These are phyloP conservation scores for Spodoptera picta DNA, from an alignment of 2,888 invertebrate genomes.

Conservation along the genomic window DNA sequence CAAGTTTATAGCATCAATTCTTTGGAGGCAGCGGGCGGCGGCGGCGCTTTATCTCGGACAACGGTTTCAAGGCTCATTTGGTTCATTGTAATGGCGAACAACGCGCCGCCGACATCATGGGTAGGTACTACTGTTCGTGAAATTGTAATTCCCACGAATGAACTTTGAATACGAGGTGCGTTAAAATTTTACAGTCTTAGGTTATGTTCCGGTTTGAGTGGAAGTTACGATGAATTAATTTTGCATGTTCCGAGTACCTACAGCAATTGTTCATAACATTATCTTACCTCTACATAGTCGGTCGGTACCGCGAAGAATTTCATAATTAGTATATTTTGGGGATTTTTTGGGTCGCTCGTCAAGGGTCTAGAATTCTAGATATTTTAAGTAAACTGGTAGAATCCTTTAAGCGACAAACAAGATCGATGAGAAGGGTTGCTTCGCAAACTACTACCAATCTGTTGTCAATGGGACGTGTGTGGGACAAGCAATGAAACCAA, in stretches of 20 bases:
- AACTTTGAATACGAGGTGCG: conserved; percentile 30
- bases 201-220: conserved; percentile 1
- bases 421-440: neutral
- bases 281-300: no score
- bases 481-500: no score
- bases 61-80: conserved; percentile 71
- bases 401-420: neutral
- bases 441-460: no score
- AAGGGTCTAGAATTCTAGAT: no score
- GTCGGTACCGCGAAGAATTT: no score
- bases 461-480: no score
- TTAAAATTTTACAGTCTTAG: conserved; percentile 14
- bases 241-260: neutral
- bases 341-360: no score
- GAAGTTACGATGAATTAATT: conserved; percentile 2
- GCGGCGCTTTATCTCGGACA: conserved; percentile 62
- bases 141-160: conserved; percentile 55
- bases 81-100: conserved; percentile 57
- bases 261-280: neutral
- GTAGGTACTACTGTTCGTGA: conserved; percentile 43
- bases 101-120: conserved; percentile 51
- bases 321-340: no score
- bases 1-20: conserved; percentile 74
- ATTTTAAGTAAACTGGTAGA: no score
- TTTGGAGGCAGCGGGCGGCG: conserved; percentile 53